Base-by-base conservation (phyloP, 2,797 vertebrate genomes). In the Furcifer pardalis region DNA sequence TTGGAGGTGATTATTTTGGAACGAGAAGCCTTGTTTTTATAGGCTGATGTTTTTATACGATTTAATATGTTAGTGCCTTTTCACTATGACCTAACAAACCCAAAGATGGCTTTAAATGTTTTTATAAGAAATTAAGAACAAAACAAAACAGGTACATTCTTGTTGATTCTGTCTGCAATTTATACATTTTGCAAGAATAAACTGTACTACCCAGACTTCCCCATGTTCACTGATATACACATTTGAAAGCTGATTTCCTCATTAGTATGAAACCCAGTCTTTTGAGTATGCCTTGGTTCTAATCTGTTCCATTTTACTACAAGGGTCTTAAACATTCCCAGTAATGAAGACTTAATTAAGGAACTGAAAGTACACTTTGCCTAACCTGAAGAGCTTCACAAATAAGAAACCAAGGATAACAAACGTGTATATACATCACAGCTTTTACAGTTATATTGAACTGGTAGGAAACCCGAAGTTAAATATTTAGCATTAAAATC, bases 11-110 rank as follows among this genome's bases (percentile, higher is more conserved):
- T 81, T 89, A 87, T 94, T 93, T 92, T 84, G 84, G 69, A 87
- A 71, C 89, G 60, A 80, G 52, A 76, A 66, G 17, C 19, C 42
- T 35, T 30, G 40, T 1, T 60, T 23, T 59, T 25, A 7, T 69
- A 86, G 88, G 79, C 66, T 5, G 2, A 7, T 88, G n/a, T 63
- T 92, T 94, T 86, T 89, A n/a, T 89, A 91, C 91, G 84, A 42
- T 72, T 27, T 88, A 90, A 83, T 49, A 65, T 77, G 85, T 13
- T 86, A 27, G 12, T 2, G 12, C 32, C 74, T 82, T 92, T 89
- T 71, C 76, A 1, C 68, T 85, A 27, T 60, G 35, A 66, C 17
- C 69, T 84, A 56, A 56, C 21, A 19, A 56, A 56, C 52, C 52
- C 52, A 56, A 25, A 19, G 27, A 23, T n/a, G 65, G 84, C 63